phyloP scores from a whole-genome alignment of 2,113 vertebrate species.

The Bothrops jararaca region DNA sequence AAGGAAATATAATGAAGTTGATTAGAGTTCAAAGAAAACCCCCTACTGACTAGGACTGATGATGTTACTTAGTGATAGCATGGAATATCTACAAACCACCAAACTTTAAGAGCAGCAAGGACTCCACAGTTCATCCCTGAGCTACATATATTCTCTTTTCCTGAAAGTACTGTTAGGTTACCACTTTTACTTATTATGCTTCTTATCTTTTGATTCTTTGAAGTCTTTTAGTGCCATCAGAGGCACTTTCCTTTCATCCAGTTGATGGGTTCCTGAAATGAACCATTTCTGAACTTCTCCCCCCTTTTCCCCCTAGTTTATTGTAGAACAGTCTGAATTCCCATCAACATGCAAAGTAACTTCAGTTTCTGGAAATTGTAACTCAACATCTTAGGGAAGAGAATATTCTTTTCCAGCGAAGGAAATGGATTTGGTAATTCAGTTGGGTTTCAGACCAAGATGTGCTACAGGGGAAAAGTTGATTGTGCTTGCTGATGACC shows the following conservation, averaged over 20 bases:
- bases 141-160: background rate
- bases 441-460: background rate
- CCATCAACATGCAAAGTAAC: background rate
- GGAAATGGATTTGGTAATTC: background rate
- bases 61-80: background rate
- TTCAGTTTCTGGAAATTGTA: background rate
- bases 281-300: background rate
- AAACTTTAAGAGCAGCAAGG: background rate
- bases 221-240: background rate
- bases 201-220: background rate
- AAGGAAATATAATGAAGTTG: background rate
- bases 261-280: background rate
- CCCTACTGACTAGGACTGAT: background rate
- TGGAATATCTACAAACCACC: background rate
- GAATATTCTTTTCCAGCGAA: background rate
- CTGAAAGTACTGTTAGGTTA: background rate
- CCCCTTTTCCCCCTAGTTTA: background rate
- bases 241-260: background rate
- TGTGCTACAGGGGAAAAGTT: background rate
- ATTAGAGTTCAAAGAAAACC: background rate
- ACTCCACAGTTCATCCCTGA: background rate
- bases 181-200: background rate
- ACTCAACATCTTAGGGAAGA: background rate
- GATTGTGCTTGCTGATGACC: background rate
- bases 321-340: background rate